Evolutionary conservation across 2,888 invertebrate genomes (phyloP).

Genomic region (Watsonalla binaria): DNA sequence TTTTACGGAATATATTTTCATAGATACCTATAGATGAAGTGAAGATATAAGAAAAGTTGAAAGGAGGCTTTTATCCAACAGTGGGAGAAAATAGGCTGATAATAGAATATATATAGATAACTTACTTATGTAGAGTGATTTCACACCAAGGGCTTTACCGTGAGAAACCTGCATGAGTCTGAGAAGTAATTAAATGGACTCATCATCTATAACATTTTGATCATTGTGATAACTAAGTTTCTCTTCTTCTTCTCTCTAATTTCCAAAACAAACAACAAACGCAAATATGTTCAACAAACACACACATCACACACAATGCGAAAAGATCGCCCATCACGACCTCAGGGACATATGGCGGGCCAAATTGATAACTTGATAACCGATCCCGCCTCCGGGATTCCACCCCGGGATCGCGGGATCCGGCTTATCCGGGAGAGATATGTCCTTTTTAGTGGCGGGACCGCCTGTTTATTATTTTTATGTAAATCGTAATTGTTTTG

Average conservation of each 20-base stretch:
- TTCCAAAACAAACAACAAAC: background rate
- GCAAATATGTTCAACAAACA: background rate
- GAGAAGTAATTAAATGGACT: too few relatives aligned
- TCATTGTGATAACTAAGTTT: too few relatives aligned
- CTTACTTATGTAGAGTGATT: too few relatives aligned
- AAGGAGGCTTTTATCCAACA: too few relatives aligned
- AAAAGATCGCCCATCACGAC: background rate
- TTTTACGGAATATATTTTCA: background rate
- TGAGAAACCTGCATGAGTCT: too few relatives aligned
- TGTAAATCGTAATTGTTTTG: constrained; percentile 52
- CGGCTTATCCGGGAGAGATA: constrained; percentile 11
- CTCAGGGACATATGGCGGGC: constrained; percentile 24
- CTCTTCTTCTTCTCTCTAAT: too few relatives aligned
- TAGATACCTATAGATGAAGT: too few relatives aligned
- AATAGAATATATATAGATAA: too few relatives aligned
- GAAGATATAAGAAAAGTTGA: too few relatives aligned
- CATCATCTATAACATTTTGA: too few relatives aligned
- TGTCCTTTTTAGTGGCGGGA: constrained; percentile 36
- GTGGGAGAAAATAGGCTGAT: too few relatives aligned
- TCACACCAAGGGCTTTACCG: too few relatives aligned
- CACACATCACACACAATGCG: background rate
- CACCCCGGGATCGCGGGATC: constrained; percentile 7
- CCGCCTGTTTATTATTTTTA: constrained; percentile 46
- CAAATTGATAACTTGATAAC: constrained; percentile 73
- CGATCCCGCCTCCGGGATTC: constrained; percentile 39